Percentiles rank a stretch among this genome's conserved stretches.
Conservation (phyloP, 1,140 invertebrate genomes). For the Drosophila nannoptera region DNA sequence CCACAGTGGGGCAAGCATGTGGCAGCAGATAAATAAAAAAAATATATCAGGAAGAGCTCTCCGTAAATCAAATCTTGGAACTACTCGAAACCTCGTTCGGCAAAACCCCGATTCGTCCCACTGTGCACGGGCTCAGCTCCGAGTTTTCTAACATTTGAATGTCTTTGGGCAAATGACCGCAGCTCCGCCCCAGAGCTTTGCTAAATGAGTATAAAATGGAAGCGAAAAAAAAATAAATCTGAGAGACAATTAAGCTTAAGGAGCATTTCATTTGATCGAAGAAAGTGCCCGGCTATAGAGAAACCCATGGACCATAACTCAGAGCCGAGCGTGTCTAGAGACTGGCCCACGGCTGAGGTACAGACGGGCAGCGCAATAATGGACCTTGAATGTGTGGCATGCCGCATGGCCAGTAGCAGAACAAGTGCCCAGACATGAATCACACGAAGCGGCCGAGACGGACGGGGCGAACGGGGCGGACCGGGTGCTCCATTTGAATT, state of each 20-base stretch:
- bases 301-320: slow-evolving; percentile 38
- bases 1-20: slow-evolving; percentile 36
- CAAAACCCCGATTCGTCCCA: slow-evolving; percentile 12
- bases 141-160: slow-evolving; percentile 75
- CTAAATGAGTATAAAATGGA: slow-evolving; percentile 73
- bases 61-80: too few relatives aligned
- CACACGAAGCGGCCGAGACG: slow-evolving; percentile 2
- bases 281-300: slow-evolving; percentile 68
- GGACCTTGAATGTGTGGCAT: slow-evolving; percentile 38
- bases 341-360: slow-evolving; percentile 47
- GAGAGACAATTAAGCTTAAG: slow-evolving; percentile 76
- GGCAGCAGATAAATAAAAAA: too few relatives aligned
- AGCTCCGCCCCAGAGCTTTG: slow-evolving; percentile 41
- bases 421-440: slow-evolving; percentile 45
- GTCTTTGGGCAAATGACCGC: slow-evolving; percentile 54
- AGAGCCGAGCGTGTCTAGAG: background rate
- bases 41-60: too few relatives aligned
- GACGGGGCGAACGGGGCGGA: background rate
- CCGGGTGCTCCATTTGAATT: slow-evolving; percentile 56
- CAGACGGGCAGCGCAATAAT: slow-evolving; percentile 35
- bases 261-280: slow-evolving; percentile 74
- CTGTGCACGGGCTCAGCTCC: slow-evolving; percentile 49
- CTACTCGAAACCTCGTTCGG: too few relatives aligned
- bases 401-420: slow-evolving; percentile 5
- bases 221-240: slow-evolving; percentile 29